Evolutionary conservation across 1,140 invertebrate species (phyloP).

Genomic region (Lasioglossum baleicum): DNA sequence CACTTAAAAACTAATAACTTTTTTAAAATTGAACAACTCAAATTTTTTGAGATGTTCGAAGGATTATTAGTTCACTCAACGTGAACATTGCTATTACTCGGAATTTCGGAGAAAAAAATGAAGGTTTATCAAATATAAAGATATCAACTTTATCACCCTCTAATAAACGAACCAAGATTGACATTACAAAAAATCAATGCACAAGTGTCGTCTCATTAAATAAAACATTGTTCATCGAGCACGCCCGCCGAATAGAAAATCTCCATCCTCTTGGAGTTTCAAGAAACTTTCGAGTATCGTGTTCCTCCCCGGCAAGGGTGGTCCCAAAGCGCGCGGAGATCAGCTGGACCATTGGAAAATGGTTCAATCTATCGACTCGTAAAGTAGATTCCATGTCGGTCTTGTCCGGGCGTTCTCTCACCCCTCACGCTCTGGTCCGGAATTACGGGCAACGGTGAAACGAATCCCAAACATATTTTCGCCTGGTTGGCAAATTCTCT

Average conservation of each 20-base stretch:
- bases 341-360: constrained; percentile 43
- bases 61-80: too few species aligned
- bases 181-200: too few species aligned
- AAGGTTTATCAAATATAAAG: too few species aligned
- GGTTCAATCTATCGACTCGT: constrained; percentile 59
- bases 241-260: background rate
- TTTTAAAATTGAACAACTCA: too few species aligned
- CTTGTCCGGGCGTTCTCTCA: constrained; percentile 20
- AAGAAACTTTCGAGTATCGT: background rate
- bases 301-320: background rate
- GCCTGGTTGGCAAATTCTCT: constrained; percentile 77
- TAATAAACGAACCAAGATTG: too few species aligned
- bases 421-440: background rate
- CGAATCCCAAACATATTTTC: constrained; percentile 78
- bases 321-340: constrained; percentile 9
- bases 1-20: too few species aligned
- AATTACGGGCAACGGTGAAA: constrained; percentile 12
- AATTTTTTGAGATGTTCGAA: too few species aligned
- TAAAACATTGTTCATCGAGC: too few species aligned
- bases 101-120: too few species aligned
- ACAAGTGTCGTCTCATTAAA: too few species aligned
- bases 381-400: constrained; percentile 71
- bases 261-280: background rate
- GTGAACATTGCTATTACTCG: too few species aligned
- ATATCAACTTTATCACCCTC: too few species aligned